These are phyloP conservation scores for Siphamia tubifer DNA, from an alignment of 2,113 vertebrate genomes.

Conservation along the genomic window DNA sequence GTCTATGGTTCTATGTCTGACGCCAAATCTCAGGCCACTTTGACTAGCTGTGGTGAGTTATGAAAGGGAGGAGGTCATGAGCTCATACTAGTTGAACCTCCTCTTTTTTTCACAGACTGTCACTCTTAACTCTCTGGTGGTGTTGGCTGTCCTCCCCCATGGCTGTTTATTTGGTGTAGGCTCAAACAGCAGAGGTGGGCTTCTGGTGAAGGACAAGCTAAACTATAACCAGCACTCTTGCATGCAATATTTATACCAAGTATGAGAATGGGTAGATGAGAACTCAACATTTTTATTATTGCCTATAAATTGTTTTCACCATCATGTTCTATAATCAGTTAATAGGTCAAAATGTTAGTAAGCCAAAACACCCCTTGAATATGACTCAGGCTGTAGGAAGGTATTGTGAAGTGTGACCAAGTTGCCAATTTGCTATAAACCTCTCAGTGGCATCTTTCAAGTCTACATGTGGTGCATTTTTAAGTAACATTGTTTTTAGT, in stretches of 20 bases:
- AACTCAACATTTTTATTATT: too few relatives aligned
- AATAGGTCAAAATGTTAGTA: too few relatives aligned
- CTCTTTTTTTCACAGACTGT: constrained; percentile 33
- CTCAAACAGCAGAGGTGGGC: constrained; percentile 51
- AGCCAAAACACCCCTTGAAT: too few relatives aligned
- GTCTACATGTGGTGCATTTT: too few relatives aligned
- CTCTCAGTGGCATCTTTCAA: too few relatives aligned
- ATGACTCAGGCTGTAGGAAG: too few relatives aligned
- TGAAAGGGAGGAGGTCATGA: constrained; percentile 54
- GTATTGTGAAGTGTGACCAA: too few relatives aligned
- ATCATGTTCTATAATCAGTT: too few relatives aligned
- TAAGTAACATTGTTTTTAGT: too few relatives aligned
- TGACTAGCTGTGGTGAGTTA: constrained; percentile 35
- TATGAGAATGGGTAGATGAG: background rate
- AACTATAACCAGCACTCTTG: background rate
- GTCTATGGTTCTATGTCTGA: constrained; percentile 1
- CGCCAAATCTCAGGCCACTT: background rate
- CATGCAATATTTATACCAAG: background rate
- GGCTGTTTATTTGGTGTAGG: constrained; percentile 59
- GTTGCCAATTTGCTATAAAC: too few relatives aligned
- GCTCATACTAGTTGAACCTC: constrained; percentile 30
- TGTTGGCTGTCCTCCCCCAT: constrained; percentile 46
- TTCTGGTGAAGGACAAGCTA: constrained; percentile 21
- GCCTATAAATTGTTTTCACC: too few relatives aligned
- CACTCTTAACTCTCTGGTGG: constrained; percentile 25